A percentile compares a stretch with the other conserved stretches of the same genome.
Conservation (phyloP, 1,140 invertebrate species). For the Cydia strobilella region DNA sequence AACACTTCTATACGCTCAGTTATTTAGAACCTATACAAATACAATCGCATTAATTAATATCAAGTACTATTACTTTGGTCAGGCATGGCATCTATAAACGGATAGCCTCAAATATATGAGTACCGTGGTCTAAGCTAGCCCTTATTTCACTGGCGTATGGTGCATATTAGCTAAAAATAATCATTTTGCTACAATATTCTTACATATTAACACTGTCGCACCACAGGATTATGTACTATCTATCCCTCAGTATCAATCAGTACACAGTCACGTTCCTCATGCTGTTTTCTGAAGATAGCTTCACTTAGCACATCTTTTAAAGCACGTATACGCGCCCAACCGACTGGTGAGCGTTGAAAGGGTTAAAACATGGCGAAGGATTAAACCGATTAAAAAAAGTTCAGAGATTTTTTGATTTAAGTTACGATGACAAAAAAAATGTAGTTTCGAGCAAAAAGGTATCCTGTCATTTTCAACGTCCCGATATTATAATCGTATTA, state of each 20-base stretch:
- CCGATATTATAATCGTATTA: not conserved
- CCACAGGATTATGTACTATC: not conserved
- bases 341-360: not conserved
- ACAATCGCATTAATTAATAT: not conserved
- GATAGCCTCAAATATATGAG: not conserved
- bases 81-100: not conserved
- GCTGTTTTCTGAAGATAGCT: too few relatives aligned
- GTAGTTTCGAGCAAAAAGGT: too few relatives aligned
- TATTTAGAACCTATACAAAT: not conserved
- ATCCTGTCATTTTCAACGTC: not conserved
- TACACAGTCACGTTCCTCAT: too few relatives aligned
- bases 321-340: too few relatives aligned
- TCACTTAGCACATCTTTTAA: too few relatives aligned
- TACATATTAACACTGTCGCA: not conserved
- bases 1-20: not conserved
- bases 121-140: not conserved
- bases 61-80: slow-evolving; percentile 1
- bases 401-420: too few relatives aligned
- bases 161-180: not conserved
- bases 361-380: not conserved
- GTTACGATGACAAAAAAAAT: too few relatives aligned
- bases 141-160: not conserved
- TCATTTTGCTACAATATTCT: not conserved
- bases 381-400: too few relatives aligned
- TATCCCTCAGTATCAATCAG: not conserved